These are phyloP conservation scores for Myrmecophaga tridactyla DNA, from an alignment of 2,113 vertebrate genomes.

Conservation along the genomic window DNA sequence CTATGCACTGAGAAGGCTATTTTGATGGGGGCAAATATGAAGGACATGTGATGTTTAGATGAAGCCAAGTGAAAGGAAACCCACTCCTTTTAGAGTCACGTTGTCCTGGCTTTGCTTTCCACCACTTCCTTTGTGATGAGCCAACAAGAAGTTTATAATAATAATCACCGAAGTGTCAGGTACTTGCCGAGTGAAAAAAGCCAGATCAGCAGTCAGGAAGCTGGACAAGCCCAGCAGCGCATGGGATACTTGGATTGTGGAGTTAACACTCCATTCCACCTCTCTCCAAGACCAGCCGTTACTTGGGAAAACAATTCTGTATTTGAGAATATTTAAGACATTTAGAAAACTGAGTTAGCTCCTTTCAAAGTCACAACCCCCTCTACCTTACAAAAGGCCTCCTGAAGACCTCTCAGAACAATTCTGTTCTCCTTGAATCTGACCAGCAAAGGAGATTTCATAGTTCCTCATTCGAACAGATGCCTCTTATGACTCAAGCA, in stretches of 20 bases:
- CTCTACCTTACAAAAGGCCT: slow-evolving; percentile 40
- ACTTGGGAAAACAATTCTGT: slow-evolving; percentile 33
- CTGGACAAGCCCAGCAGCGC: not conserved
- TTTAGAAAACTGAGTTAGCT: slow-evolving; percentile 69
- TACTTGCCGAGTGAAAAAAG: slow-evolving; percentile 11
- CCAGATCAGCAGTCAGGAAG: slow-evolving; percentile 6
- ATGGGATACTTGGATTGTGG: not conserved
- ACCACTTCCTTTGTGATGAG: slow-evolving; percentile 70
- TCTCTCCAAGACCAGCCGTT: slow-evolving; percentile 48
- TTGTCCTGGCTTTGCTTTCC: slow-evolving; percentile 44
- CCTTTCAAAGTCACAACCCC: slow-evolving; percentile 35
- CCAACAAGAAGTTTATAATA: not conserved
- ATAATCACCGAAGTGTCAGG: slow-evolving; percentile 38
- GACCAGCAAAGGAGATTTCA: slow-evolving; percentile 38
- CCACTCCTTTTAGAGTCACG: not conserved
- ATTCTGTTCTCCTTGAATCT: slow-evolving; percentile 43
- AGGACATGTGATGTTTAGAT: slow-evolving; percentile 38
- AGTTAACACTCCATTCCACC: not conserved
- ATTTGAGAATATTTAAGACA: slow-evolving; percentile 38
- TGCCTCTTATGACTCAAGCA: slow-evolving; percentile 1
- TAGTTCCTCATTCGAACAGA: slow-evolving; percentile 42
- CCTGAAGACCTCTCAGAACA: slow-evolving; percentile 14
- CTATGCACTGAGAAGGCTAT: not conserved
- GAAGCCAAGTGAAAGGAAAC: slow-evolving; percentile 59
- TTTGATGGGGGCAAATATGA: slow-evolving; percentile 16